These are phyloP conservation scores for Amphipoea lucens DNA, from an alignment of 2,888 invertebrate species.

Conservation along the genomic window DNA sequence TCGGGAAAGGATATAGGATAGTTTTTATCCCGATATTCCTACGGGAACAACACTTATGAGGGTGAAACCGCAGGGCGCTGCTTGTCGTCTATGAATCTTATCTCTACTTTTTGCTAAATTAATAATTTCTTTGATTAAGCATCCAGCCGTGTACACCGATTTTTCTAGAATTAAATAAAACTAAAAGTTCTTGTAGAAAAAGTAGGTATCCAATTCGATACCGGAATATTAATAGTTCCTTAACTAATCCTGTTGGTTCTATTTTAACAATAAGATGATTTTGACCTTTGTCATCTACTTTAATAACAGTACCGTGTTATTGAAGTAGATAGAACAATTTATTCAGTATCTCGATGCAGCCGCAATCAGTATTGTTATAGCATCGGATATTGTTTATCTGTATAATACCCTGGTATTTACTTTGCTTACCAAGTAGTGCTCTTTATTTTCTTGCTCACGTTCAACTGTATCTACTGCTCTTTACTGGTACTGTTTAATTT, in stretches of 20 bases:
- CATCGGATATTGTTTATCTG: slow-evolving; percentile 20
- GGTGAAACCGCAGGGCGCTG: no score
- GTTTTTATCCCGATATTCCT: no score
- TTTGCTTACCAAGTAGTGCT: slow-evolving; percentile 19
- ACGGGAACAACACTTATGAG: no score
- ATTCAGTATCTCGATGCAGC: slow-evolving; percentile 4
- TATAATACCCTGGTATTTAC: slow-evolving; percentile 23
- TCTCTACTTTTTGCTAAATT: no score
- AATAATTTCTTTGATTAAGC: not conserved
- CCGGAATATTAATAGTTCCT: not conserved
- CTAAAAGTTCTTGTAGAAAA: not conserved
- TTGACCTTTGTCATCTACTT: not conserved
- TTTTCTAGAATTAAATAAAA: not conserved
- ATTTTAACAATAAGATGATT: not conserved
- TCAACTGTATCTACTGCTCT: slow-evolving; percentile 3
- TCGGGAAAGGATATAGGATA: no score
- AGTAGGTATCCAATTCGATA: not conserved
- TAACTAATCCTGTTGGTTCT: not conserved
- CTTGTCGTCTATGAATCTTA: not conserved
- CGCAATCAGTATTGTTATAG: slow-evolving; percentile 32
- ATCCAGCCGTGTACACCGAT: not conserved
- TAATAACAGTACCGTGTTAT: not conserved
- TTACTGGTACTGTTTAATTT: not conserved
- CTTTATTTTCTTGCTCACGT: slow-evolving; percentile 31
- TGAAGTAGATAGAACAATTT: not conserved